Conservation (phyloP, 1,140 invertebrate species). For the Hylaeus volcanicus region DNA sequence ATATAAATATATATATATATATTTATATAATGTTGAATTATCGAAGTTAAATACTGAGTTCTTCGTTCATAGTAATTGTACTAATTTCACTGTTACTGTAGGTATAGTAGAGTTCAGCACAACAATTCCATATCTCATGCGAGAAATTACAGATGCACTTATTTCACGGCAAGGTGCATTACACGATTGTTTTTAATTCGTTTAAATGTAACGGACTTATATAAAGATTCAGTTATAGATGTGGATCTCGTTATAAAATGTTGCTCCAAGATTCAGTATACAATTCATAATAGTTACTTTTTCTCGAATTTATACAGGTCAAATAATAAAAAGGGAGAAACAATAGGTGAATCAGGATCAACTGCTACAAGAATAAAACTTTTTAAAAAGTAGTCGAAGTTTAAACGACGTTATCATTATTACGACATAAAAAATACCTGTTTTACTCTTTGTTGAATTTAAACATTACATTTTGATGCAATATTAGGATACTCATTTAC, state of each 20-base stretch:
- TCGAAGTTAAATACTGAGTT: conserved; percentile 42
- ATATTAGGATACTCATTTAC: conserved; percentile 50
- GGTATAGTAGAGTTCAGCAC: conserved; percentile 29
- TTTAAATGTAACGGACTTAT: conserved; percentile 8
- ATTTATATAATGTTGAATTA: conserved; percentile 40
- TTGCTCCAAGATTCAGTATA: background rate
- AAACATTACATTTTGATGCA: conserved; percentile 16
- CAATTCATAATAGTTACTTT: background rate
- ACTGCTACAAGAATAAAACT: conserved; percentile 18
- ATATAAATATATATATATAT: too few species aligned
- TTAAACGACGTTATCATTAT: conserved; percentile 3
- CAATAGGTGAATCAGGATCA: background rate
- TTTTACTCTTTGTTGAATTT: conserved; percentile 23
- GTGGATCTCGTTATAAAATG: background rate
- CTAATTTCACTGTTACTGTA: conserved; percentile 10
- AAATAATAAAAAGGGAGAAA: background rate
- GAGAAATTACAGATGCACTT: conserved; percentile 15
- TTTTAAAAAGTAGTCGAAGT: conserved; percentile 5
- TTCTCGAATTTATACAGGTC: conserved; percentile 1
- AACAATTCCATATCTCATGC: conserved; percentile 41
- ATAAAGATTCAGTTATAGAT: conserved; percentile 15
- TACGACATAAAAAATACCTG: conserved; percentile 30
- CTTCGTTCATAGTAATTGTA: conserved; percentile 31
- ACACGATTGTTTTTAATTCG: conserved; percentile 4
- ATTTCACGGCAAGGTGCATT: conserved; percentile 1